These are phyloP conservation scores for Limnothrissa miodon DNA, from an alignment of 2,113 vertebrate genomes.

Conservation along the genomic window DNA sequence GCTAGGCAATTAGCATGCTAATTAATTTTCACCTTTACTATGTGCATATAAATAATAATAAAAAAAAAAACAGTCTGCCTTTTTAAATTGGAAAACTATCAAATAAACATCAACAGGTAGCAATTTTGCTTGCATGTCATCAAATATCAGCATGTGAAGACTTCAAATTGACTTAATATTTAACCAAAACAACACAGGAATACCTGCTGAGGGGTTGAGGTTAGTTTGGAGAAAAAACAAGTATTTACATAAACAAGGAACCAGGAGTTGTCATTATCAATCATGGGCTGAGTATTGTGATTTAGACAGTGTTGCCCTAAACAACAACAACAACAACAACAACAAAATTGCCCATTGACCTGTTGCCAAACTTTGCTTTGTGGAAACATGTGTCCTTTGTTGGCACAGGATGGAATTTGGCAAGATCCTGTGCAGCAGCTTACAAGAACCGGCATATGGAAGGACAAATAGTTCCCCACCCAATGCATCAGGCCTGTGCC, in stretches of 20 bases:
- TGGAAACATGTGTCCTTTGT: conserved; percentile 73
- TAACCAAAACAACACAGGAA: conserved; percentile 3
- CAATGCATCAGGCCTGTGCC: conserved; percentile 90
- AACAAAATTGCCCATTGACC: conserved; percentile 51
- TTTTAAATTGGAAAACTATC: background rate
- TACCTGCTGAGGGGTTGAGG: background rate
- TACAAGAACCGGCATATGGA: conserved; percentile 96
- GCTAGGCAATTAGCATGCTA: conserved; percentile 57
- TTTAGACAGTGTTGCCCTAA: conserved; percentile 43
- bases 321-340: conserved; percentile 43
- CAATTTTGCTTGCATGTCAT: background rate
- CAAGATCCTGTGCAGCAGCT: conserved; percentile 79
- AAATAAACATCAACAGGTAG: background rate
- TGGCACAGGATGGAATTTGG: conserved; percentile 81
- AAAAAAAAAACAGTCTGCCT: too few species aligned
- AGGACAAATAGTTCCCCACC: conserved; percentile 85
- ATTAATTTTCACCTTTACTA: conserved; percentile 15
- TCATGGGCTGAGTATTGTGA: conserved; percentile 28
- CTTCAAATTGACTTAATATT: background rate
- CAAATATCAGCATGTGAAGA: background rate
- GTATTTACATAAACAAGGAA: background rate
- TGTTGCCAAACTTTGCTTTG: conserved; percentile 69
- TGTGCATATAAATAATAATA: background rate
- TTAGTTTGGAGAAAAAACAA: background rate
- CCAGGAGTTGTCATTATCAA: background rate